Evolutionary conservation across 2,888 invertebrate genomes (phyloP).

Genomic region (Mechanitis messenoides): DNA sequence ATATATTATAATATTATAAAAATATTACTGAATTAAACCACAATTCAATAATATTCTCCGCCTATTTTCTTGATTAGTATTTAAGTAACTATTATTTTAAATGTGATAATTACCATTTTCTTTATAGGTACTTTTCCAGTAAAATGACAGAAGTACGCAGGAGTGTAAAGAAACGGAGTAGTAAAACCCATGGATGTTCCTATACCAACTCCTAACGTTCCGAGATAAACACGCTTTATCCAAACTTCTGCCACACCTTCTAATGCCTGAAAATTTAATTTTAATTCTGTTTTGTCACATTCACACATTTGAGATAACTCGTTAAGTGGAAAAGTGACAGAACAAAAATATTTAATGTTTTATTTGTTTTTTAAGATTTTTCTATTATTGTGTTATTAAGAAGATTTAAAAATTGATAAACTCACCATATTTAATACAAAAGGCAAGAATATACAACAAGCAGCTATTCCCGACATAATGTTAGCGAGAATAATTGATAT

Average conservation of each 20-base stretch:
- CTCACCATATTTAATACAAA: conserved; percentile 46
- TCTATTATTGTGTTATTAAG: no score
- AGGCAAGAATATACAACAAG: conserved; percentile 40
- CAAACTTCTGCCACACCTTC: conserved; percentile 31
- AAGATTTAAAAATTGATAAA: not conserved
- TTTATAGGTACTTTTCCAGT: conserved; percentile 46
- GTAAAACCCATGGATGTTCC: conserved; percentile 47
- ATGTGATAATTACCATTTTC: conserved; percentile 43
- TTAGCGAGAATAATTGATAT: conserved; percentile 39
- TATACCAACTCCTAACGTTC: conserved; percentile 46
- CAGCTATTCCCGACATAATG: conserved; percentile 42
- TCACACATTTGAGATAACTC: no score
- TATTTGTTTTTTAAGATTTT: no score
- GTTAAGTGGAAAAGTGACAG: no score
- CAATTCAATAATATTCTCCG: no score
- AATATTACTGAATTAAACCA: no score
- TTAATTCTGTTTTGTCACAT: no score
- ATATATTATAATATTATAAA: no score
- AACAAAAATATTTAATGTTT: no score
- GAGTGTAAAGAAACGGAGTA: conserved; percentile 48
- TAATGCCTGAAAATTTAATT: conserved; percentile 20
- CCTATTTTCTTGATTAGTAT: no score
- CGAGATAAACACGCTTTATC: conserved; percentile 37
- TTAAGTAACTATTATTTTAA: no score
- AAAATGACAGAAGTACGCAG: conserved; percentile 48